These are phyloP conservation scores for Chrysocyon brachyurus DNA, from an alignment of 2,797 vertebrate species.

Conservation along the genomic window DNA sequence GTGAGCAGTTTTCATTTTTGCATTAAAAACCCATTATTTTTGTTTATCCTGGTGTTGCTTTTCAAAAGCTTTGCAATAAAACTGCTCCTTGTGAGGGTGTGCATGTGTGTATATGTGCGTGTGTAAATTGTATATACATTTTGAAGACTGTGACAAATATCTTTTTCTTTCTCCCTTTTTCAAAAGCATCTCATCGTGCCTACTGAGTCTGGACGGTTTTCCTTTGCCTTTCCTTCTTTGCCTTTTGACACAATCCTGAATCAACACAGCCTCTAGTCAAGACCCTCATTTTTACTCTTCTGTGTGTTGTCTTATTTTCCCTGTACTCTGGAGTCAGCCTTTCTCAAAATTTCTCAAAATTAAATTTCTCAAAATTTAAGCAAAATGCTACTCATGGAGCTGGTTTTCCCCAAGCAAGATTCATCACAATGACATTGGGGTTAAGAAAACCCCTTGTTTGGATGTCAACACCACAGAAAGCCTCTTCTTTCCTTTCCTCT, in stretches of 20 bases:
- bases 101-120: not conserved
- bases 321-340: slow-evolving; percentile 76
- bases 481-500: not conserved
- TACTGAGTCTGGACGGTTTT: slow-evolving; percentile 80
- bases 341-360: slow-evolving; percentile 85
- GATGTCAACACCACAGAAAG: not conserved
- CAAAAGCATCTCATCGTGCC: not conserved
- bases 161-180: slow-evolving; percentile 74
- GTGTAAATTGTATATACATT: not conserved
- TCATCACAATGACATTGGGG: slow-evolving; percentile 65
- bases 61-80: slow-evolving; percentile 46
- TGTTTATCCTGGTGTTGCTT: slow-evolving; percentile 29
- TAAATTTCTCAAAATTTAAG: slow-evolving; percentile 83
- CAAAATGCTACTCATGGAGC: slow-evolving; percentile 82
- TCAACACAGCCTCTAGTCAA: slow-evolving; percentile 57
- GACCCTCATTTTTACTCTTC: slow-evolving; percentile 77
- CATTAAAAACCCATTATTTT: slow-evolving; percentile 42
- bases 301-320: slow-evolving; percentile 79
- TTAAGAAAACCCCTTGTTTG: slow-evolving; percentile 54
- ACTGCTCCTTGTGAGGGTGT: not conserved
- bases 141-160: slow-evolving; percentile 72
- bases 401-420: slow-evolving; percentile 68
- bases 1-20: slow-evolving; percentile 20
- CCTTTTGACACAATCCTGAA: slow-evolving; percentile 78
- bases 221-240: slow-evolving; percentile 79